Conservation (phyloP, 37 sponge, comb jelly and placozoan genomes). For the Bolinopsis microptera region DNA sequence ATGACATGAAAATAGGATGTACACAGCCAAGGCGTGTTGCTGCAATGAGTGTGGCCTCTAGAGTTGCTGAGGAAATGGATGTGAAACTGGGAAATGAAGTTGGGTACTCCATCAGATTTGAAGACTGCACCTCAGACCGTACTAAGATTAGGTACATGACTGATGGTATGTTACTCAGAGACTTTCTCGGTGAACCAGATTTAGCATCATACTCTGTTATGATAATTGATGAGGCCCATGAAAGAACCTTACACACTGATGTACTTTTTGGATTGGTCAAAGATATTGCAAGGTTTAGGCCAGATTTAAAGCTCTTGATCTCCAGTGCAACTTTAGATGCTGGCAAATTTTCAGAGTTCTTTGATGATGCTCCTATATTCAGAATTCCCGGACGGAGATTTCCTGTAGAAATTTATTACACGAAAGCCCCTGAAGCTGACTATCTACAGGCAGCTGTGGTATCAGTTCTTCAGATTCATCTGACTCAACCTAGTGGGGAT, state of each 20-base stretch:
- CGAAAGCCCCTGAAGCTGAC: slow-evolving; percentile 99
- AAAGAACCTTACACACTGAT: slow-evolving; percentile 97
- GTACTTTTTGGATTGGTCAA: slow-evolving; percentile 98
- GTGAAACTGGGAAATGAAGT: slow-evolving; percentile 97
- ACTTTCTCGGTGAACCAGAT: slow-evolving; percentile 98
- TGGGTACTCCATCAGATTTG: slow-evolving; percentile 97
- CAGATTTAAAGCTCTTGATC: slow-evolving; percentile 93
- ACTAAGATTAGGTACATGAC: slow-evolving; percentile 94
- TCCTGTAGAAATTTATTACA: slow-evolving; percentile 98
- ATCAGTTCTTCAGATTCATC: slow-evolving; percentile 95
- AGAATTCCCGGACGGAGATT: slow-evolving; percentile 96
- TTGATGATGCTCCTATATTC: slow-evolving; percentile 99
- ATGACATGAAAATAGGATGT: slow-evolving; percentile 88
- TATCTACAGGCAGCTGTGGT: slow-evolving; percentile 95
- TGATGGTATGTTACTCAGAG: slow-evolving; percentile 99
- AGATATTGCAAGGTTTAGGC: slow-evolving; percentile 92
- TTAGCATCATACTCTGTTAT: slow-evolving; percentile 75
- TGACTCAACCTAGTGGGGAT: slow-evolving; percentile 94
- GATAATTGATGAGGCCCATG: slow-evolving; percentile 99
- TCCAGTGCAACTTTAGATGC: slow-evolving; percentile 98
- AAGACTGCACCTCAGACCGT: slow-evolving; percentile 98
- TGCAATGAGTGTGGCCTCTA: slow-evolving; percentile 99
- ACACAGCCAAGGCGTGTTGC: slow-evolving; percentile 98
- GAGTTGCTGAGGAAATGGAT: slow-evolving; percentile 93
- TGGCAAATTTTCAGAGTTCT: slow-evolving; percentile 96